A percentile compares a stretch with the other conserved stretches of the same genome.
Conservation (phyloP, 2,113 vertebrate genomes). For the Semnornis frantzii region DNA sequence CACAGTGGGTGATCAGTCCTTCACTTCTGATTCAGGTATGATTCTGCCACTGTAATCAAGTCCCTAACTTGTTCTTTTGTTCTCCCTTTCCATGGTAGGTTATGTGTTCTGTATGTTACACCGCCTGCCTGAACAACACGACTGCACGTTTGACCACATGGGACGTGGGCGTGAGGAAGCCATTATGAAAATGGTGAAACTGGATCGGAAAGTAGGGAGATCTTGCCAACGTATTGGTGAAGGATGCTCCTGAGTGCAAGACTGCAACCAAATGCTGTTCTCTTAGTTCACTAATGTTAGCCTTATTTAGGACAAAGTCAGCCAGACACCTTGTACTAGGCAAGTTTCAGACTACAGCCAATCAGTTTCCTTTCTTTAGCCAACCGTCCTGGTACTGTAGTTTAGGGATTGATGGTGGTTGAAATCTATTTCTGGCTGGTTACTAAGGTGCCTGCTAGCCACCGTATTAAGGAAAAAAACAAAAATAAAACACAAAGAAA, state of each 20-base stretch:
- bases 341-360: conserved; percentile 86
- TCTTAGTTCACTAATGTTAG: conserved; percentile 89
- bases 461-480: conserved; percentile 67
- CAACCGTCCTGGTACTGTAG: conserved; percentile 85
- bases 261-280: conserved; percentile 81
- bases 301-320: conserved; percentile 89
- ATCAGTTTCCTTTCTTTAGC: conserved; percentile 83
- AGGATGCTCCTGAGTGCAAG: conserved; percentile 93
- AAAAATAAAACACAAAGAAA: conserved; percentile 67
- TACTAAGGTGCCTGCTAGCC: conserved; percentile 85
- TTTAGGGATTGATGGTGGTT: conserved; percentile 84
- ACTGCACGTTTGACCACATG: conserved; percentile 97
- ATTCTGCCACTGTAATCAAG: neutral
- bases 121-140: conserved; percentile 95
- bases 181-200: conserved; percentile 98
- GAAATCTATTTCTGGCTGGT: conserved; percentile 84
- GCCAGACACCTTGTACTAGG: conserved; percentile 87
- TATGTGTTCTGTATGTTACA: conserved; percentile 98
- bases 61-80: neutral
- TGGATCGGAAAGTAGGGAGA: conserved; percentile 98
- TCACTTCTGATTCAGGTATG: neutral
- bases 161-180: conserved; percentile 96
- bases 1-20: neutral
- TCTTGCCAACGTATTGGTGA: conserved; percentile 99
- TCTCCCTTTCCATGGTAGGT: conserved; percentile 73